Evolutionary conservation across 92 coral and sea anemone genomes (phyloP), one percentile per base, ranked within the genome.

Genomic region (Muricea muricata): DNA sequence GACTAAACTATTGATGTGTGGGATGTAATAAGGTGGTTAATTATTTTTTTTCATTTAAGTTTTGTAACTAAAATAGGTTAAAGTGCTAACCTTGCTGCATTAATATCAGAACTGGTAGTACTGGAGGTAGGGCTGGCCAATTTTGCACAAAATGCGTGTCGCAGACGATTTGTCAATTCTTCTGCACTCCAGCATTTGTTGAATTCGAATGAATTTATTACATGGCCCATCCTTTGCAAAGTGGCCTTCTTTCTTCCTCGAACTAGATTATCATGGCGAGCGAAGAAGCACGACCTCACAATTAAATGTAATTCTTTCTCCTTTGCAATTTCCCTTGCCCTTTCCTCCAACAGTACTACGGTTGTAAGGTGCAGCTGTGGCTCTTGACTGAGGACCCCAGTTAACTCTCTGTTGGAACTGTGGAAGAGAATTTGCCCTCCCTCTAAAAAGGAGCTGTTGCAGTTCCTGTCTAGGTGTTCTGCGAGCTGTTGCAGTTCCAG

Each of bases 211-310:
- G 81, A 58, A 26, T 69, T 77, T 17, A 88, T 65, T 56, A 68
- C 91, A 77, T 88, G 88, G 23, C 89, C 91, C 85, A 84, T 55
- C 1, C 86, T 88, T 57, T 84, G 91, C 15, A 88, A 55, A 31
- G 84, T 89, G 5, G 91, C 89, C 56, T 84, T 88, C 39, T 85
- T 86, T 23, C 80, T 39, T 26, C 89, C 89, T 71, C 82, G 79
- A 42, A 78, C 75, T 32, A 69, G 54, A 40, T 46, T 26, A 55
- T 88, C 82, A 45, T 3, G 91, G 87, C 31, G 41, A 40, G 42
- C 69, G 77, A 26, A 82, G 79, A 41, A 87, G 70, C 37, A 87
- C 87, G 61, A 74, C 91, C 75, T 87, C 87, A 35, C 87, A 33
- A 21, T 76, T 13, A 71, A 82, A 87, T 56, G 41, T 77, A 2